Evolutionary conservation across 2,113 vertebrate genomes (phyloP).

Genomic region (Phyllopteryx taeniolatus): DNA sequence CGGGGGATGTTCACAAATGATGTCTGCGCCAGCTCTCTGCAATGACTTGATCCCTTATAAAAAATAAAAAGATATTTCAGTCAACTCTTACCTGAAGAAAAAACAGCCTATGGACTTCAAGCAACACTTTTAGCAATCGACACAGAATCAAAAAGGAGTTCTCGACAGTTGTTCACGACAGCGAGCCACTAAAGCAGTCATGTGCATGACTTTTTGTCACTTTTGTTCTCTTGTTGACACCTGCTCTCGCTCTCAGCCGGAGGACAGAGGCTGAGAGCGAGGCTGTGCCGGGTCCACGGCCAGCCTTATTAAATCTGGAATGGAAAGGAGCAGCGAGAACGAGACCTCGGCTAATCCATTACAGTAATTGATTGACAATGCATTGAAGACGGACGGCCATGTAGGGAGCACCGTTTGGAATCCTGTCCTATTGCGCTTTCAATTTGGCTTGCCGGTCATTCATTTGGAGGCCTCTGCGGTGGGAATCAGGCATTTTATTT

Average conservation of each 20-base stretch:
- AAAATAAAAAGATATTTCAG: background rate
- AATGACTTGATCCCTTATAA: too few species aligned
- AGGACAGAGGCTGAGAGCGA: conserved; percentile 84
- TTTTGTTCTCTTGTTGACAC: conserved; percentile 82
- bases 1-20: background rate
- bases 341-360: conserved; percentile 92
- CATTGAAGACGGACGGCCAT: conserved; percentile 78
- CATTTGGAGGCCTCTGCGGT: conserved; percentile 19
- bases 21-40: too few species aligned
- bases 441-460: conserved; percentile 53
- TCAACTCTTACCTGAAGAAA: background rate
- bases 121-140: background rate
- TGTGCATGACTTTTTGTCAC: conserved; percentile 62
- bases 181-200: conserved; percentile 42
- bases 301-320: conserved; percentile 94
- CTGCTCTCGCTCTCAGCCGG: conserved; percentile 79
- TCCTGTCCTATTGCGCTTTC: conserved; percentile 71
- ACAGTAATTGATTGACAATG: conserved; percentile 92
- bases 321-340: conserved; percentile 87
- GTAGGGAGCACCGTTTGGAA: conserved; percentile 85
- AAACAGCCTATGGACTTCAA: background rate
- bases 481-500: conserved; percentile 13
- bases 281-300: conserved; percentile 86
- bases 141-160: background rate
- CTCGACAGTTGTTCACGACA: background rate